phyloP scores from a whole-genome alignment of 2,888 invertebrate genomes.

The Cistogaster globosa region DNA sequence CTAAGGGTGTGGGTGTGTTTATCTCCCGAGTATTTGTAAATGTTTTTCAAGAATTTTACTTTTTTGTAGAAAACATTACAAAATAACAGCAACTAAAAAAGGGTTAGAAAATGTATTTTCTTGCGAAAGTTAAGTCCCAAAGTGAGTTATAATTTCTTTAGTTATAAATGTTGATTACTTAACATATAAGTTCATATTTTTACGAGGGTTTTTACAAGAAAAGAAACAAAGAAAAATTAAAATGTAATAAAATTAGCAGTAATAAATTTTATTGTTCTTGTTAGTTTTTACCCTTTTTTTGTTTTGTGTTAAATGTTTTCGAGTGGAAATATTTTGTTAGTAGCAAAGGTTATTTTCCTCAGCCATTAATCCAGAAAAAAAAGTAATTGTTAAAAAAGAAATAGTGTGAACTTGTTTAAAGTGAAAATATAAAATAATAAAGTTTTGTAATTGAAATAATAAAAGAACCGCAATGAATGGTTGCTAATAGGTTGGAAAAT shows the following conservation, averaged over 20 bases:
- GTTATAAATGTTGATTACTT: slow-evolving; percentile 37
- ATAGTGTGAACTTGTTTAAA: background rate
- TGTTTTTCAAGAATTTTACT: slow-evolving; percentile 36
- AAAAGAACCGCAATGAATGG: too few relatives aligned
- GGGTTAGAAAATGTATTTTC: slow-evolving; percentile 32
- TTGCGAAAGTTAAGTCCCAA: slow-evolving; percentile 44
- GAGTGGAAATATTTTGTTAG: slow-evolving; percentile 35
- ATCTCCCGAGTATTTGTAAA: slow-evolving; percentile 10
- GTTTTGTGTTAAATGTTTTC: slow-evolving; percentile 4
- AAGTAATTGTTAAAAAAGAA: background rate
- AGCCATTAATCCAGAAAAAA: slow-evolving; percentile 32
- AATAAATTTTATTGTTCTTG: slow-evolving; percentile 52
- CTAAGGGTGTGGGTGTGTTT: slow-evolving; percentile 27
- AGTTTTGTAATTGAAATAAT: background rate
- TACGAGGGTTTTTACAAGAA: slow-evolving; percentile 10
- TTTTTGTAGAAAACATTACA: background rate
- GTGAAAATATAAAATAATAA: background rate
- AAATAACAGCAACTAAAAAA: slow-evolving; percentile 5
- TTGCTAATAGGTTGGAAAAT: too few relatives aligned
- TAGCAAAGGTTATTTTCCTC: slow-evolving; percentile 45
- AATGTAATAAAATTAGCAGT: slow-evolving; percentile 54
- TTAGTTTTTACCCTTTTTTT: slow-evolving; percentile 3
- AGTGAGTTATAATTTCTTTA: slow-evolving; percentile 58
- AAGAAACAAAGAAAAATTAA: slow-evolving; percentile 21
- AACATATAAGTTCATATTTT: slow-evolving; percentile 46